Conservation (phyloP, 2,888 invertebrate species). For the Spodoptera picta region DNA sequence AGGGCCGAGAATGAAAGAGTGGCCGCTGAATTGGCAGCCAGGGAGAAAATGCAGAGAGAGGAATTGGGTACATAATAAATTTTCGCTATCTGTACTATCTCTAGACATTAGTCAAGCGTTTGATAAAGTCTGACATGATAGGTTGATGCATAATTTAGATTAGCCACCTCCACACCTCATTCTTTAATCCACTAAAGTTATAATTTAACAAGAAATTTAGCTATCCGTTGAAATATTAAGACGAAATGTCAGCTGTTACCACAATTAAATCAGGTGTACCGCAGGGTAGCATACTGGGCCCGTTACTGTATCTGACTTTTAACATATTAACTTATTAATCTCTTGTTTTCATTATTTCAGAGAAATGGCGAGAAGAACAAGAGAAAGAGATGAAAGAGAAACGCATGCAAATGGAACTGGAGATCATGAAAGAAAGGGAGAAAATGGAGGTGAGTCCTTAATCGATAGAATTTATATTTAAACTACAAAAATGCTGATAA, state of each 20-base stretch:
- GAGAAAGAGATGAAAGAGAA: constrained; percentile 74
- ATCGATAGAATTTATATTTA: too few species aligned
- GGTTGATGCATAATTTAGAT: too few species aligned
- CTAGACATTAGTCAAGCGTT: too few species aligned
- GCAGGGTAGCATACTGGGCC: background rate
- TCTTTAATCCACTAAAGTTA: too few species aligned
- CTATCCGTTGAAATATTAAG: too few species aligned
- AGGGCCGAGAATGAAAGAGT: constrained; percentile 91
- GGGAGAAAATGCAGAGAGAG: constrained; percentile 80
- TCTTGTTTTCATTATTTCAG: constrained; percentile 57
- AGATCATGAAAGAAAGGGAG: constrained; percentile 70
- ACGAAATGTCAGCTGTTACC: too few species aligned
- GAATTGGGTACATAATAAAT: constrained; percentile 64
- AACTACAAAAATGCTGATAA: too few species aligned
- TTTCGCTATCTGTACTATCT: background rate
- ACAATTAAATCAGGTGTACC: too few species aligned
- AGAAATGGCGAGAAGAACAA: constrained; percentile 78
- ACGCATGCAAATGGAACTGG: constrained; percentile 68
- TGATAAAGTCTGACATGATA: too few species aligned
- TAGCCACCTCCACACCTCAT: too few species aligned
- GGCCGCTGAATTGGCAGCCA: constrained; percentile 90
- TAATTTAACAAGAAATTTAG: too few species aligned
- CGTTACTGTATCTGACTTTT: background rate
- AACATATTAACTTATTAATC: too few species aligned
- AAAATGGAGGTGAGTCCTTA: constrained; percentile 69